Conservation (phyloP, 2,888 invertebrate genomes). For the Patella caerulea region DNA sequence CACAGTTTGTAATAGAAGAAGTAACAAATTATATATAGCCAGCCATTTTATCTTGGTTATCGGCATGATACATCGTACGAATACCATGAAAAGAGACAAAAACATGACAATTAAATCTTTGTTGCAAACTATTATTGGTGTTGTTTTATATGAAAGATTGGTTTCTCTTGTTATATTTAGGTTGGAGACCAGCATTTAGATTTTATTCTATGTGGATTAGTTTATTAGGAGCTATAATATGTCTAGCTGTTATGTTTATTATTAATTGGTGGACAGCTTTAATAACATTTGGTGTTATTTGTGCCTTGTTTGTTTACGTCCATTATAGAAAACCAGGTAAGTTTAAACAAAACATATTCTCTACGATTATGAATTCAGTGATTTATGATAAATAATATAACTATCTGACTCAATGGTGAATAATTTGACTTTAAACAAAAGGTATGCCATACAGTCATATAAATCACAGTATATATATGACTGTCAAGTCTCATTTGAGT, state of each 20-base stretch:
- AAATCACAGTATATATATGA: no score
- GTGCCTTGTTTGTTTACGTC: slow-evolving; percentile 90
- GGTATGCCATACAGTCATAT: no score
- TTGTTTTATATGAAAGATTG: not conserved
- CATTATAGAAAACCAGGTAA: slow-evolving; percentile 92
- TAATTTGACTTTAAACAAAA: no score
- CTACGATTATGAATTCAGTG: no score
- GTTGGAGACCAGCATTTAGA: slow-evolving; percentile 71
- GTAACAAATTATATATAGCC: no score
- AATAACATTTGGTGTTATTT: slow-evolving; percentile 87
- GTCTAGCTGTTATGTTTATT: slow-evolving; percentile 88
- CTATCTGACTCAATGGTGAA: no score
- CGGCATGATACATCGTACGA: no score
- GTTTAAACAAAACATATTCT: not conserved
- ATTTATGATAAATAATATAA: no score
- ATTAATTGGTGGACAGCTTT: slow-evolving; percentile 94
- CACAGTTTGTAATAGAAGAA: no score
- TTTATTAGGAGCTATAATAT: slow-evolving; percentile 69
- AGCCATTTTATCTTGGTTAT: no score
- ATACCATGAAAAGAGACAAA: not conserved
- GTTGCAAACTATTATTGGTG: not conserved
- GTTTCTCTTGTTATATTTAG: slow-evolving; percentile 41
- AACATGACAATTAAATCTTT: not conserved
- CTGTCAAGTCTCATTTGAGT: no score
- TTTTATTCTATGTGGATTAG: slow-evolving; percentile 72